Evolutionary conservation across 2,797 vertebrate genomes (phyloP), one percentile per base, ranked within the genome.

Genomic region (Lophura swinhoii): DNA sequence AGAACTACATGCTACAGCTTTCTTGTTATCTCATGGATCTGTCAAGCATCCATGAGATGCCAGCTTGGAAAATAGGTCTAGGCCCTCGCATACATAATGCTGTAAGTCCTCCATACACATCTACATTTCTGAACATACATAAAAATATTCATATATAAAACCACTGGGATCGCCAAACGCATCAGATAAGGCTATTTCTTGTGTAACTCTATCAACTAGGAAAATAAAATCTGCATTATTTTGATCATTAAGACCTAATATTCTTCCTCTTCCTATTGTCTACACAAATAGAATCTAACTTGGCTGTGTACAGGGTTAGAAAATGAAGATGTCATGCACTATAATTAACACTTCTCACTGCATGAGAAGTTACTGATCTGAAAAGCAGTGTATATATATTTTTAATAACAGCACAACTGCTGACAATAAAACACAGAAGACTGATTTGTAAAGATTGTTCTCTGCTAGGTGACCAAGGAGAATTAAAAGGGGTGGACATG

Each of bases 1-100:
- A 79, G 33, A 49, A 58, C 11, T 26, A 39, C 4, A 29, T 4
- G 1, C n/a, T 53, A 15, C 0, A 0, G 31, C 11, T 69, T 66
- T 69, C 31, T 43, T 77, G 16, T 59, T 62, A 49, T 11, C 49
- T 79, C n/a, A 12, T 4, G 9, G 71, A 39, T 5, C 43, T 71
- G 8, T 6, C 21, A 64, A 69, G 60, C 10, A 46, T 37, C 37
- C 37, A 37, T 37, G 37, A 37, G 37, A 37, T 37, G 37, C 7
- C 9, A 63, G 8, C 48, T 39, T 8, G n/a, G 53, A 82, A 82
- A 89, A 55, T 2, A 72, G 0, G 1, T 37, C 24, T 44, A 49
- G 77, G 12, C 18, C 49, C 13, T 66, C 6, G 41, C 31, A 10
- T 16, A 71, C 7, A 5, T 22, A 31, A 8, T 64, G 24, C 8